A percentile compares a stretch with the other conserved stretches of the same genome.
phyloP scores from a whole-genome alignment of 1,140 invertebrate species.

The Brachionus koreanus region DNA sequence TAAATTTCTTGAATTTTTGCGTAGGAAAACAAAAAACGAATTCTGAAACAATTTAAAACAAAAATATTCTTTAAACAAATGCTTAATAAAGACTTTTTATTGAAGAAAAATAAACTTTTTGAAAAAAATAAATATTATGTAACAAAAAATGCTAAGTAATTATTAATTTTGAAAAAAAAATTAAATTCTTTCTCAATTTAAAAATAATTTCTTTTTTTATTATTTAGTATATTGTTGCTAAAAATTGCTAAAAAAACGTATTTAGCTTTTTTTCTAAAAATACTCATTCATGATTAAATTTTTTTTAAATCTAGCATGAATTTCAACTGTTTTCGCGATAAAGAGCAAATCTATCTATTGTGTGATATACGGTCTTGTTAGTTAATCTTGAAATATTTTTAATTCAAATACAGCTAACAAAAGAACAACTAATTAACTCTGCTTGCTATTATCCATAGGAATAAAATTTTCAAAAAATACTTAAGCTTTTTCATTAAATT shows the following conservation, averaged over 20 bases:
- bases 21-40: not conserved
- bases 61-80: not conserved
- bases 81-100: not conserved
- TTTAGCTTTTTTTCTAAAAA: no score
- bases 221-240: not conserved
- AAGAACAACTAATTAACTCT: no score
- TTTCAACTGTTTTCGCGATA: no score
- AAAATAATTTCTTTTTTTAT: not conserved
- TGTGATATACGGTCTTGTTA: no score
- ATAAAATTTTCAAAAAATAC: no score
- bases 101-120: not conserved
- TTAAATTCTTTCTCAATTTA: not conserved
- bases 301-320: no score
- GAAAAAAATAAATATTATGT: not conserved
- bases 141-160: not conserved
- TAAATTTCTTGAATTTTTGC: not conserved
- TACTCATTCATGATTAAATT: no score
- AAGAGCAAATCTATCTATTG: no score
- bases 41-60: not conserved
- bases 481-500: no score
- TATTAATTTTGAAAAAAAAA: not conserved
- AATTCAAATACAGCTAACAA: no score
- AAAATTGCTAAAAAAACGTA: not conserved
- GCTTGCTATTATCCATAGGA: no score
- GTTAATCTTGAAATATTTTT: no score